Base-by-base conservation (phyloP, 2,888 invertebrate genomes). In the Liopterus haemorrhoidalis region DNA sequence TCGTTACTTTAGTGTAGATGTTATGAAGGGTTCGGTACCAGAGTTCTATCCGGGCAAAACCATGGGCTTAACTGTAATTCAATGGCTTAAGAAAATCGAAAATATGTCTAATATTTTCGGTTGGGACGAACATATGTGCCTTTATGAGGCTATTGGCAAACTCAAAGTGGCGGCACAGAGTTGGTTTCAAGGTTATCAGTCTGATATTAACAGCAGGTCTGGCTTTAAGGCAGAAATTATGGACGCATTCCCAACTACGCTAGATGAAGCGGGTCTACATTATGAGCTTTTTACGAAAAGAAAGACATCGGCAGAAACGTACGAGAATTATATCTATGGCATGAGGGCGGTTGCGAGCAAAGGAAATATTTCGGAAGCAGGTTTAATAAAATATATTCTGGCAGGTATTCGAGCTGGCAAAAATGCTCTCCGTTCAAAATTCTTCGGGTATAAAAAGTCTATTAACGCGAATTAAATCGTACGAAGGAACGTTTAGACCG, bases 1-100 rank as follows among this genome's bases (percentile, higher is more conserved):
- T n/a, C n/a, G n/a, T n/a, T n/a, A n/a, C n/a, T n/a, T n/a, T n/a
- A n/a, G n/a, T n/a, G n/a, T n/a, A n/a, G n/a, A n/a, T n/a, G n/a
- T n/a, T n/a, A n/a, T n/a, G n/a, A n/a, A n/a, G n/a, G n/a, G n/a
- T n/a, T n/a, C n/a, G n/a, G n/a, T 28, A 33, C 46, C 45, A 15
- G 38, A 49, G 42, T 40, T 45, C 12, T 18, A 45, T 18, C 39
- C 45, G 5, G 45, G 16, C 22, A 30, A 8, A 15, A 14, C 45
- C 8, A 16, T 38, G 6, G 24, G 46, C n/a, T 40, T 52, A 2
- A 41, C 55, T 4, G 45, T 50, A 18, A 48, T 44, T 20, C 54
- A 51, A 12, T 55, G 55, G 55, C 40, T 53, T 8, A 20, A 49
- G 6, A 55, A 50, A 27, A 19, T 55, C 14, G 55, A 54, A 22